Base-by-base conservation (phyloP, 1,140 invertebrate genomes). In the Cataglyphis hispanica region DNA sequence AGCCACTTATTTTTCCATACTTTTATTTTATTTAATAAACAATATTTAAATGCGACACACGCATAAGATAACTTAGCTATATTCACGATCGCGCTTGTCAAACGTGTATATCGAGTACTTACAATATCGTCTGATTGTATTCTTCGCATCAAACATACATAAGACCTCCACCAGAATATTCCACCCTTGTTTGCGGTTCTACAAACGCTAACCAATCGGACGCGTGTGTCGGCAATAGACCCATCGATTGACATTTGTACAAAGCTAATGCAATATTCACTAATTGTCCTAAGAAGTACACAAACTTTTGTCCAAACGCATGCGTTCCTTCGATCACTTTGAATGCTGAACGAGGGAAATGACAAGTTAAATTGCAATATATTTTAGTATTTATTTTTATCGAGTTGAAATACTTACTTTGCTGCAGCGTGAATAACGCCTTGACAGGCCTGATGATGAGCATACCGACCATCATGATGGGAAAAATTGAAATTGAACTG, bases 401-500 rank as follows among this genome's bases (percentile, higher is more conserved):
- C 10, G 56, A 25, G 7, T 43, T 53, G 13, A 56, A 37, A 34
- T 81, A 93, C 93, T 95, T 94, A 97, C 96, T 98, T 86, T 97
- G 97, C 93, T 98, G 97, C 77, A 98, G 97, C 2, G 98, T 96
- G 93, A 99, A 98, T 25, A 99, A 95, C 10, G 99, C 98, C 95
- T 99, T 99, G 2, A 99, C 97, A 19, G 99, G 99, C 88, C 98
- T 96, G 84, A 99, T 97, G 86, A 99, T 98, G 93, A 99, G 96
- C 99, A 99, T 99, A 53, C 98, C 98, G 25, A 99, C 98, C 99
- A 99, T 99, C 99, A 99, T 99, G n/a, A 99, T 99, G 1, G 99
- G 99, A 92, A 99, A 99, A 88, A 99, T 99, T 0, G 99, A 99
- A 91, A 99, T 99, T 0, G 99, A 99, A 95, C 99, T 99, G 53